Conservation (phyloP, 1,140 invertebrate genomes). For the Drosophila parabipectinata region DNA sequence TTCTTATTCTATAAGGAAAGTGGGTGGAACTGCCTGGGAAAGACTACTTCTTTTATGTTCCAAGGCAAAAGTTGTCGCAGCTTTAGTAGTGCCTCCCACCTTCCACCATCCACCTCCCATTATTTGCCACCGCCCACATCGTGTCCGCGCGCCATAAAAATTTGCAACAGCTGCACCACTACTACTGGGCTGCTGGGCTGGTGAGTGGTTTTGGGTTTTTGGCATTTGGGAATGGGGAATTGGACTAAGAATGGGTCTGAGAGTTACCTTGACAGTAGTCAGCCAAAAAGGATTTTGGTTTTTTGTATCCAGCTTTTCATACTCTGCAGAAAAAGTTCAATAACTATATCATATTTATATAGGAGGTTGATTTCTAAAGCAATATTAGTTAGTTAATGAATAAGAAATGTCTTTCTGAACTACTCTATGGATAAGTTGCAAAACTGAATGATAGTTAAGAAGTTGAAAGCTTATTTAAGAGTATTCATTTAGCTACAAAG, state of each 20-base stretch:
- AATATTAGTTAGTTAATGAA: no score
- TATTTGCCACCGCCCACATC: constrained; percentile 59
- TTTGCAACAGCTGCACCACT: constrained; percentile 74
- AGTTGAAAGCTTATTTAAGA: constrained; percentile 11
- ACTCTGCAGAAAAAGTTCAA: constrained; percentile 30
- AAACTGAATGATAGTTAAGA: no score
- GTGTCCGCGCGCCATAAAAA: constrained; percentile 79
- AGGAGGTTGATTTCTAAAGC: background rate
- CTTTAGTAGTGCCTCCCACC: constrained; percentile 54
- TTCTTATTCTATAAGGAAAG: constrained; percentile 18
- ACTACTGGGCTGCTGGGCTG: constrained; percentile 1
- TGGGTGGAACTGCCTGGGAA: constrained; percentile 11
- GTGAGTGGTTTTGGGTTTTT: constrained; percentile 10
- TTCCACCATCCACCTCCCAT: constrained; percentile 7
- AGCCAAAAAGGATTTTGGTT: constrained; percentile 71
- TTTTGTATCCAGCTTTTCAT: constrained; percentile 41
- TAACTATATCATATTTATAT: background rate
- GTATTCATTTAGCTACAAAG: constrained; percentile 13
- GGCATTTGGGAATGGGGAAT: constrained; percentile 37
- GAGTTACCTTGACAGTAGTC: constrained; percentile 74
- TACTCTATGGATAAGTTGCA: no score
- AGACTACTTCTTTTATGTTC: constrained; percentile 64
- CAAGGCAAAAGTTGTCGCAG: constrained; percentile 76
- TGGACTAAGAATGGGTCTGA: constrained; percentile 52
- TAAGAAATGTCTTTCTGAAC: no score